A percentile compares a stretch with the other conserved stretches of the same genome.
Evolutionary conservation across 2,888 invertebrate species (phyloP).

Genomic region (Leucophora obtusa): DNA sequence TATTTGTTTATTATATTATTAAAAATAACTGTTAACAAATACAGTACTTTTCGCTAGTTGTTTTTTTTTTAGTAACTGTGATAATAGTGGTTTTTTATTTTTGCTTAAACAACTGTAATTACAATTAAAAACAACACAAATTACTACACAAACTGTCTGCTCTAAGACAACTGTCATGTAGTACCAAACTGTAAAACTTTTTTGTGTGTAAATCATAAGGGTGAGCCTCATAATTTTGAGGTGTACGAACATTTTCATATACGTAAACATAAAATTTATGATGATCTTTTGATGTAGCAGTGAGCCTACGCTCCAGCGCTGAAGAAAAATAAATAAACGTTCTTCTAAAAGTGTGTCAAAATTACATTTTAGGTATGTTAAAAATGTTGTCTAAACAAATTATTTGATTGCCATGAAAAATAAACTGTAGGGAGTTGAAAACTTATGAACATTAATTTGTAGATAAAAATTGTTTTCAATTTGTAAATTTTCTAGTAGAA

Average conservation of each 20-base stretch:
- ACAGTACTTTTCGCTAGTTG: too few relatives aligned
- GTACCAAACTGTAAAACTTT: too few relatives aligned
- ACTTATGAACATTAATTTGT: conserved; percentile 12
- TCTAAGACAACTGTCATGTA: too few relatives aligned
- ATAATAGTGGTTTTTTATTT: too few relatives aligned
- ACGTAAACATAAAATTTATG: neutral
- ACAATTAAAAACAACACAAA: too few relatives aligned
- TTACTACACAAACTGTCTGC: too few relatives aligned
- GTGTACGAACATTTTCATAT: neutral
- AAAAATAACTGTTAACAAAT: too few relatives aligned
- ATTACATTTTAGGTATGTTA: conserved; percentile 49
- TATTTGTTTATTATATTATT: too few relatives aligned
- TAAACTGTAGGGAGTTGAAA: conserved; percentile 33
- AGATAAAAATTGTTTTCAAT: conserved; percentile 8
- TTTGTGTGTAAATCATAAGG: neutral
- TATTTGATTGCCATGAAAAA: conserved; percentile 52
- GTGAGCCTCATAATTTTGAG: conserved; percentile 14
- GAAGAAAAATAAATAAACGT: neutral
- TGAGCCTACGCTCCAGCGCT: neutral
- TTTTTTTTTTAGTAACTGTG: too few relatives aligned
- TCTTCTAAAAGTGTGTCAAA: conserved; percentile 50
- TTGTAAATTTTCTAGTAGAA: neutral
- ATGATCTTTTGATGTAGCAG: neutral
- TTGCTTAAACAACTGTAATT: too few relatives aligned
- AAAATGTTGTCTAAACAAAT: conserved; percentile 57